These are phyloP conservation scores for Trichechus manatus DNA, from an alignment of 2,113 vertebrate genomes.

Conservation along the genomic window DNA sequence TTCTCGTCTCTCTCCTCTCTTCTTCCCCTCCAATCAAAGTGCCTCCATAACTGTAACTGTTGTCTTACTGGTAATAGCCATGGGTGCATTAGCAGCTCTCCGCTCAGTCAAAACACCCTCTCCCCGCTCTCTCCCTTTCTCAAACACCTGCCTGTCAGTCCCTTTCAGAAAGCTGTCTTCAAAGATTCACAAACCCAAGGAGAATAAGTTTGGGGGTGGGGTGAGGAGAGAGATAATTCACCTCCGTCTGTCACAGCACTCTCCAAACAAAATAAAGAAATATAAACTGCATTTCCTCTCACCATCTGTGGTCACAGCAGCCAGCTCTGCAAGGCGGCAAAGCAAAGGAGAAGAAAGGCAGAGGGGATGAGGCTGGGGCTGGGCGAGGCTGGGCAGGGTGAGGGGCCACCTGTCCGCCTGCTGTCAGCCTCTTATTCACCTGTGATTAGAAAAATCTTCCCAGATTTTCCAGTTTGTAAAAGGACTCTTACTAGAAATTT, in stretches of 20 bases:
- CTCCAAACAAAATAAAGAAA: constrained; percentile 75
- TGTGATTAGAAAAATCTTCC: neutral
- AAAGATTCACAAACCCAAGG: constrained; percentile 60
- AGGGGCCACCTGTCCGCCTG: neutral
- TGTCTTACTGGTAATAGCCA: neutral
- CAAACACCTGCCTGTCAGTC: constrained; percentile 18
- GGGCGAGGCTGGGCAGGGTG: neutral
- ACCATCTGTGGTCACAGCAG: constrained; percentile 62
- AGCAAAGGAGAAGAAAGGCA: neutral
- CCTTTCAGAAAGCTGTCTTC: constrained; percentile 27
- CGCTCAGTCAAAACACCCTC: neutral
- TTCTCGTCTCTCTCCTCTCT: neutral
- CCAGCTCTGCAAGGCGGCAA: neutral
- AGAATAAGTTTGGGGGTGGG: constrained; percentile 3
- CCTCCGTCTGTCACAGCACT: constrained; percentile 60
- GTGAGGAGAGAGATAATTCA: constrained; percentile 28
- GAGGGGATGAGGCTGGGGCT: neutral
- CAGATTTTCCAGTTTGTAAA: neutral
- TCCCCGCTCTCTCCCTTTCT: neutral
- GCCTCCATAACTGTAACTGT: neutral
- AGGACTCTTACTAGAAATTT: neutral
- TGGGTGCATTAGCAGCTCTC: constrained; percentile 7
- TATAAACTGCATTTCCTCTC: constrained; percentile 63
- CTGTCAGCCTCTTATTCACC: neutral
- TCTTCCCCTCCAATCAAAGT: constrained; percentile 43